Percentiles rank a stretch among this genome's conserved stretches.
Evolutionary conservation across 2,888 invertebrate species (phyloP).

Genomic region (Hypena proboscidalis): DNA sequence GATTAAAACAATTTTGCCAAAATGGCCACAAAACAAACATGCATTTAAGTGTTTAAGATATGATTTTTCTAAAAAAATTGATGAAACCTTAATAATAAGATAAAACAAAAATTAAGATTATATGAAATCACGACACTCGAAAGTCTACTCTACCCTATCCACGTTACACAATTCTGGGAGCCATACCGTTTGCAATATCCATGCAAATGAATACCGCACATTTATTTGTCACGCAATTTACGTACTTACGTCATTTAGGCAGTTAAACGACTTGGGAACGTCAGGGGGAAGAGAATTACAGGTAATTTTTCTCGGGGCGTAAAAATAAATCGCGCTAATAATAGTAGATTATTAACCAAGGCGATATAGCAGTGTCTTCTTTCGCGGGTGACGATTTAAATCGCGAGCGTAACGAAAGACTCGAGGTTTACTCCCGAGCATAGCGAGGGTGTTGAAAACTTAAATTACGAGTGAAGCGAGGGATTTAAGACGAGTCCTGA

Average conservation of each 20-base stretch:
- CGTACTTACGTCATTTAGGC: slow-evolving; percentile 45
- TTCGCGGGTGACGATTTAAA: slow-evolving; percentile 18
- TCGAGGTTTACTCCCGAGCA: too few species aligned
- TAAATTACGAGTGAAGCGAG: too few species aligned
- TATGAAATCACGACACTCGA: not conserved
- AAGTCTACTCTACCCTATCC: not conserved
- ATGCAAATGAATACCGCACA: slow-evolving; percentile 52
- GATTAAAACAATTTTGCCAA: too few species aligned
- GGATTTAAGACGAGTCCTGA: too few species aligned
- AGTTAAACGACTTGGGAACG: slow-evolving; percentile 38
- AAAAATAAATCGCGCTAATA: slow-evolving; percentile 31
- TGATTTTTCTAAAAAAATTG: too few species aligned
- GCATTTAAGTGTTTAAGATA: too few species aligned
- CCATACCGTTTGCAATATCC: slow-evolving; percentile 42
- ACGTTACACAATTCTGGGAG: slow-evolving; percentile 1
- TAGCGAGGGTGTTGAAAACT: too few species aligned
- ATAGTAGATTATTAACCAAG: too few species aligned
- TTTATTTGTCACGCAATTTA: slow-evolving; percentile 44
- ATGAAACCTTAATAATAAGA: not conserved
- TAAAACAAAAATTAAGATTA: not conserved
- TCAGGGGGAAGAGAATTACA: slow-evolving; percentile 1
- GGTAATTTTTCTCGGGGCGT: slow-evolving; percentile 34
- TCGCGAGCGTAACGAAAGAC: too few species aligned
- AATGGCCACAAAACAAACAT: too few species aligned
- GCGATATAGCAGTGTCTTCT: too few species aligned